phyloP scores from a whole-genome alignment of 2,113 vertebrate species.

The Rana temporaria region DNA sequence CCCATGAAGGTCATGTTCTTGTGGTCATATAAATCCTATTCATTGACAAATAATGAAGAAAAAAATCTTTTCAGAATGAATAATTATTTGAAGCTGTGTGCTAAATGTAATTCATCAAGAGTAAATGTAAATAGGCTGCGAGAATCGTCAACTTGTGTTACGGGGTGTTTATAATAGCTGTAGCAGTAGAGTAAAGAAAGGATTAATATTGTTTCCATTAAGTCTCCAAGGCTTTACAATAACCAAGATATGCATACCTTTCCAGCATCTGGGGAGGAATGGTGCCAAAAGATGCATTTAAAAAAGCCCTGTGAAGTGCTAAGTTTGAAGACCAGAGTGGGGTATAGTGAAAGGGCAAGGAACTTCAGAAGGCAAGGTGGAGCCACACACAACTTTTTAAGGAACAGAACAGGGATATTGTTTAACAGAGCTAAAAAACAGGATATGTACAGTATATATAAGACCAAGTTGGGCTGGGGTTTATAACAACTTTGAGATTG shows the following conservation, averaged over 20 bases:
- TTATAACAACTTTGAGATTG: neutral
- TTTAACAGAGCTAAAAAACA: neutral
- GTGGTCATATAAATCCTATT: slow-evolving; percentile 41
- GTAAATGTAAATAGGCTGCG: slow-evolving; percentile 48
- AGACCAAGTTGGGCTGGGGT: neutral
- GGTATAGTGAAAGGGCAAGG: no score
- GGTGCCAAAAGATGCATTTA: slow-evolving; percentile 40
- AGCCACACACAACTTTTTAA: neutral
- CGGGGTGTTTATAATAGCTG: slow-evolving; percentile 48
- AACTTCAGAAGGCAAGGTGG: neutral
- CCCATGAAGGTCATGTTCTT: slow-evolving; percentile 50
- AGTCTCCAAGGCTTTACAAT: slow-evolving; percentile 46
- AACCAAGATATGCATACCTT: slow-evolving; percentile 46
- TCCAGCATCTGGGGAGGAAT: slow-evolving; percentile 41
- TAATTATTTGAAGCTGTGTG: slow-evolving; percentile 43
- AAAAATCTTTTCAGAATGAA: slow-evolving; percentile 51
- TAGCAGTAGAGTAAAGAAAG: slow-evolving; percentile 45
- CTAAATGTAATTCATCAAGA: slow-evolving; percentile 52
- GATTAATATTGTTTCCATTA: slow-evolving; percentile 57
- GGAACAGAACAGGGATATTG: neutral
- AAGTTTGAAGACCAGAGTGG: neutral
- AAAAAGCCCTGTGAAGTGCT: slow-evolving; percentile 16
- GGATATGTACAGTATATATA: neutral
- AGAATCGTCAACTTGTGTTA: slow-evolving; percentile 49
- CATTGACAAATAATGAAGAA: slow-evolving; percentile 55